Conservation (phyloP, 2,888 invertebrate species). For the Congeria kusceri region DNA sequence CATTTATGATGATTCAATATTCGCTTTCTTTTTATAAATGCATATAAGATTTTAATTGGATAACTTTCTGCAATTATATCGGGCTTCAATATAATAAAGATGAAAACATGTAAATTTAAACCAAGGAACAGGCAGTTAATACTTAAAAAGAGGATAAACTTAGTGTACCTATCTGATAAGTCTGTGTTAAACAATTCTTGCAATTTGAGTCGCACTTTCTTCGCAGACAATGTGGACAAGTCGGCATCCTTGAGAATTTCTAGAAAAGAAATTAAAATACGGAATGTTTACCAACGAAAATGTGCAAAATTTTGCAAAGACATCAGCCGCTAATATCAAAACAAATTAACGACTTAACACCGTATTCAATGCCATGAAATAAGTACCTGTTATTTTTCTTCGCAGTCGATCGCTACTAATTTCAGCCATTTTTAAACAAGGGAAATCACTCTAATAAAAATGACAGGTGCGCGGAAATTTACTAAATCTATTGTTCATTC, state of each 20-base stretch:
- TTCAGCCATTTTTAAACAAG: constrained; percentile 54
- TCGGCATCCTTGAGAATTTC: constrained; percentile 95
- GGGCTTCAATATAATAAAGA: too few relatives aligned
- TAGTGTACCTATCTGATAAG: constrained; percentile 88
- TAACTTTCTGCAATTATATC: too few relatives aligned
- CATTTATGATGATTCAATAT: too few relatives aligned
- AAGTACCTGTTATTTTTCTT: constrained; percentile 55
- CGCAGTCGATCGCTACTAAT: constrained; percentile 41
- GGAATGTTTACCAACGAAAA: neutral
- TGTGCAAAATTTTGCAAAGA: neutral
- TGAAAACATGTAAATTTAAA: too few relatives aligned
- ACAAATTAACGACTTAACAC: neutral
- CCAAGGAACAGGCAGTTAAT: too few relatives aligned
- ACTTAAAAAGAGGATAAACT: too few relatives aligned
- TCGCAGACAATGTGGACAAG: constrained; percentile 93
- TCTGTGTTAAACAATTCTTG: constrained; percentile 93
- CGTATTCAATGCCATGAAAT: too few relatives aligned
- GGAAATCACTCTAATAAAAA: constrained; percentile 30
- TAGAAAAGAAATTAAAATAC: constrained; percentile 84
- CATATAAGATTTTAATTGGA: too few relatives aligned
- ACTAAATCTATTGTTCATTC: too few relatives aligned
- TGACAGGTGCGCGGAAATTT: too few relatives aligned
- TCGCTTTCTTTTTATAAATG: too few relatives aligned
- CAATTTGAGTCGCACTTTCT: constrained; percentile 94
- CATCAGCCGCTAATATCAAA: too few relatives aligned